A percentile compares a stretch with the other conserved stretches of the same genome.
Conservation (phyloP, 92 coral and sea anemone genomes). For the Phenganax stokvisi region DNA sequence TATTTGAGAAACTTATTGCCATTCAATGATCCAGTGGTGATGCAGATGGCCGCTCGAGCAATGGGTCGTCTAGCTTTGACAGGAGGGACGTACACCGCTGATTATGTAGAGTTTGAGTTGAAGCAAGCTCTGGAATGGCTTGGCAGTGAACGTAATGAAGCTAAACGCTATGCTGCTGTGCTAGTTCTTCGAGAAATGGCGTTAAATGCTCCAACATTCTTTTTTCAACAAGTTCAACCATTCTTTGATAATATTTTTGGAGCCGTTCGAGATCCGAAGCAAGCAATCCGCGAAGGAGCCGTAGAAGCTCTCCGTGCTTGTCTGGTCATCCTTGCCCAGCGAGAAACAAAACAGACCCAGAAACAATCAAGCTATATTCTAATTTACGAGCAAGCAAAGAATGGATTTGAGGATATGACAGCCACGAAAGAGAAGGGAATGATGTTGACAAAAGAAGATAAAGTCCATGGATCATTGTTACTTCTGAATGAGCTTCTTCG, state of each 20-base stretch:
- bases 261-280: slow-evolving; percentile 96
- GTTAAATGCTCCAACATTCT: slow-evolving; percentile 94
- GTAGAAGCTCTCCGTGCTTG: slow-evolving; percentile 92
- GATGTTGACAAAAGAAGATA: slow-evolving; percentile 89
- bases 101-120: slow-evolving; percentile 96
- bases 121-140: slow-evolving; percentile 96
- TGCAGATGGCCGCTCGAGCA: slow-evolving; percentile 97
- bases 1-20: slow-evolving; percentile 87
- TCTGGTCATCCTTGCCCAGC: slow-evolving; percentile 89
- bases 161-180: slow-evolving; percentile 94
- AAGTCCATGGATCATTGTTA: slow-evolving; percentile 94
- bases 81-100: slow-evolving; percentile 97
- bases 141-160: slow-evolving; percentile 94
- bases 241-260: slow-evolving; percentile 92
- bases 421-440: slow-evolving; percentile 98
- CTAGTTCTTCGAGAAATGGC: slow-evolving; percentile 90
- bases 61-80: slow-evolving; percentile 93
- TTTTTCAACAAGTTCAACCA: slow-evolving; percentile 99
- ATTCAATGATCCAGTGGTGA: slow-evolving; percentile 85
- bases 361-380: slow-evolving; percentile 56
- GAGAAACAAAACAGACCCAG: slow-evolving; percentile 96
- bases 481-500: slow-evolving; percentile 90
- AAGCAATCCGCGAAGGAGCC: slow-evolving; percentile 98
- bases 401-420: slow-evolving; percentile 85
- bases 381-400: slow-evolving; percentile 89